Evolutionary conservation across 2,797 vertebrate species (phyloP).

Genomic region (Enteromius mattozi): DNA sequence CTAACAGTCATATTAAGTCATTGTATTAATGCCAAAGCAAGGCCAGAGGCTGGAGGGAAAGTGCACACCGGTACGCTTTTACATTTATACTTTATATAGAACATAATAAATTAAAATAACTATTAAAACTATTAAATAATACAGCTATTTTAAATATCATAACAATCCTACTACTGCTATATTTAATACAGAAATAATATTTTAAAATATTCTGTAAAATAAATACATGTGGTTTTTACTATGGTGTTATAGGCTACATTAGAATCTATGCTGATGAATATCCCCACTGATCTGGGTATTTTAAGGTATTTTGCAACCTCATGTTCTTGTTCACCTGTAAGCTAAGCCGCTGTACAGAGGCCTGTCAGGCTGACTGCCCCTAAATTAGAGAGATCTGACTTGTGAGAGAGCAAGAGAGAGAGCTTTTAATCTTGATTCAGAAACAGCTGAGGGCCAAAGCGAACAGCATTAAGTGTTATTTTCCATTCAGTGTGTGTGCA

Average conservation of each 20-base stretch:
- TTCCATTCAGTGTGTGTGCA: conserved; percentile 51
- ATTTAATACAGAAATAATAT: background rate
- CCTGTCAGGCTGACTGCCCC: conserved; percentile 8
- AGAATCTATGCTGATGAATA: background rate
- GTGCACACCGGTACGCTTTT: background rate
- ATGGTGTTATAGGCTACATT: background rate
- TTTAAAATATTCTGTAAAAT: background rate
- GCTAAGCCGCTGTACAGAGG: background rate
- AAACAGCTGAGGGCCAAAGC: conserved; percentile 51
- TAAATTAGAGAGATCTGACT: conserved; percentile 22
- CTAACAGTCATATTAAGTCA: conserved; percentile 22
- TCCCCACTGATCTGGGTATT: background rate
- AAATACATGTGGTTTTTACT: background rate
- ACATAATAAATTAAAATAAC: background rate
- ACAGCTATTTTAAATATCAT: background rate
- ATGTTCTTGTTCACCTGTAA: conserved; percentile 25
- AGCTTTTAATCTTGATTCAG: conserved; percentile 48
- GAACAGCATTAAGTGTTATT: conserved; percentile 50
- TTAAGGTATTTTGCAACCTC: conserved; percentile 8
- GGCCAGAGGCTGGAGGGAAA: background rate
- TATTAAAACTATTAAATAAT: background rate
- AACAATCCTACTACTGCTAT: background rate
- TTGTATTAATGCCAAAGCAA: conserved; percentile 1
- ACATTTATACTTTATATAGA: conserved; percentile 3
- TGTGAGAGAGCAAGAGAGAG: conserved; percentile 24